Conservation (phyloP, 1,140 invertebrate genomes). For the Zophobas atratus region DNA sequence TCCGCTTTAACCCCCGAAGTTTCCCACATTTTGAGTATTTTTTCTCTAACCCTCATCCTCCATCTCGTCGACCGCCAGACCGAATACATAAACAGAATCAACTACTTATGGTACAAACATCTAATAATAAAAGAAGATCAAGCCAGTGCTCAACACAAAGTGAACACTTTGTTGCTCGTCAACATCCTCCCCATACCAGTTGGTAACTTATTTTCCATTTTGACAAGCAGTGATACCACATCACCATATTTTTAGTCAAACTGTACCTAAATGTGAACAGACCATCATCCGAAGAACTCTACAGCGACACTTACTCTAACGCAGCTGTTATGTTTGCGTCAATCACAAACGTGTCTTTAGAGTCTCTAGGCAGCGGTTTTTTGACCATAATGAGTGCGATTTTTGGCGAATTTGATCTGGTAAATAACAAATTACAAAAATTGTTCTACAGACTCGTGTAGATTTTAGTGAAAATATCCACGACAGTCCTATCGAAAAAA, state of each 20-base stretch:
- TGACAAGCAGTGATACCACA: no score
- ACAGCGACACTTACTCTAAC: conserved; percentile 87
- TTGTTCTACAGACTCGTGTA: conserved; percentile 30
- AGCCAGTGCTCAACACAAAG: conserved; percentile 82
- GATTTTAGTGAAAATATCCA: conserved; percentile 50
- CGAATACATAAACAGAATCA: conserved; percentile 90
- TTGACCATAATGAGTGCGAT: conserved; percentile 89
- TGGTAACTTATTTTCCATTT: conserved; percentile 70
- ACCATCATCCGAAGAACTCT: conserved; percentile 80
- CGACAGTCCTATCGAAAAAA: conserved; percentile 81
- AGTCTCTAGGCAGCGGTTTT: conserved; percentile 73
- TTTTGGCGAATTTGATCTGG: conserved; percentile 88
- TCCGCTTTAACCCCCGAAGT: conserved; percentile 76
- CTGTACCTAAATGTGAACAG: conserved; percentile 82
- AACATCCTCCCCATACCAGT: conserved; percentile 91
- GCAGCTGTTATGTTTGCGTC: conserved; percentile 95
- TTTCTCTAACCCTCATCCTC: conserved; percentile 80
- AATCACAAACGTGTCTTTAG: conserved; percentile 81
- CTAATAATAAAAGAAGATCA: conserved; percentile 86
- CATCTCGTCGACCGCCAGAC: conserved; percentile 88
- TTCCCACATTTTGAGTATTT: conserved; percentile 80
- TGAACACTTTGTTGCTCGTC: conserved; percentile 86
- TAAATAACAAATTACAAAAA: conserved; percentile 55
- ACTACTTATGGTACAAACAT: conserved; percentile 88
- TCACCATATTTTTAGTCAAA: conserved; percentile 72